Evolutionary conservation across 2,797 vertebrate genomes (phyloP), one percentile per base, ranked within the genome.

Genomic region (Phalanger gymnotis): DNA sequence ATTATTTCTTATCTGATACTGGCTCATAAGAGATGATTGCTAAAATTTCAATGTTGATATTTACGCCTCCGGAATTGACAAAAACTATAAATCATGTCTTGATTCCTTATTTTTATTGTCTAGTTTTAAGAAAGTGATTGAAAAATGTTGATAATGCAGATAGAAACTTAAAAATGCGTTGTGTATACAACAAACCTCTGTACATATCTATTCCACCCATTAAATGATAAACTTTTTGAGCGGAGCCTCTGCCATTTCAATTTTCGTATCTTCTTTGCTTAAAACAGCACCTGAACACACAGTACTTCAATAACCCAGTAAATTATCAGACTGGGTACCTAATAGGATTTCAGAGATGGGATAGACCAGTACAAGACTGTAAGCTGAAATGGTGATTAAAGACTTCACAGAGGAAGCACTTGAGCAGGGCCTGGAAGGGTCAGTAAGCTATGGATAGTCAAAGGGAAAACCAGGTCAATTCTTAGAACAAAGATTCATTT

Each of bases 401-500:
- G 16, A 0, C 73, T 95, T 94, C 30, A 81, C 81, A 40, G 91
- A 94, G 89, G 92, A 56, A 73, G 58, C 22, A 89, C 5, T 51
- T 87, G 22, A 28, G 22, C 11, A 53, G 0, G 58, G 89, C 10
- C 73, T 7, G 53, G 40, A 93, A 90, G 10, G 89, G 13, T 47
- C 9, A 93, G 25, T 91, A 95, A 31, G 22, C 40, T 91, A 87
- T 90, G 81, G 92, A 96, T 56, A 95, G 11, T 53, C 10, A 92
- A 53, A 55, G 56, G 47, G 16, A 93, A 10, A 96, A 16, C 66
- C 27, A 92, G 9, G 16, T n/a, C 27, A 92, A 5, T 56, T 81
- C 58, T 5, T 40, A 27, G 58, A 93, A 31, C 92, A 91, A 92
- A 54, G 92, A 54, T 58, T 90, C 5, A 91, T 27, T 91, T 58